These are phyloP conservation scores for Drosophila vallismaia DNA, from an alignment of 2,888 invertebrate genomes.

Conservation along the genomic window DNA sequence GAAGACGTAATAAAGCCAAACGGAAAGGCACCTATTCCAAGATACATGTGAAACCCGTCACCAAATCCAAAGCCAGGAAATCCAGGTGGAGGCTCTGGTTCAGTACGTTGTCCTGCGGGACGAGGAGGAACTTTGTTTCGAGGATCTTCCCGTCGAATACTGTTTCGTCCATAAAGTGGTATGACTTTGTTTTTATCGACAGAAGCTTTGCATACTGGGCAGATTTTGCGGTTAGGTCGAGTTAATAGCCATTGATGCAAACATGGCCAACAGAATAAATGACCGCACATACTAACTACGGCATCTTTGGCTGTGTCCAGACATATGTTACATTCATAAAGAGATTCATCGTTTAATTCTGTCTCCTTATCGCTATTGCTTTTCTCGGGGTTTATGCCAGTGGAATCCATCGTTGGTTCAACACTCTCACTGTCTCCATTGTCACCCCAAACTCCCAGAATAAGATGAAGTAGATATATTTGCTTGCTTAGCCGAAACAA, in stretches of 20 bases:
- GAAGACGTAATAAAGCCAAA: conserved; percentile 98
- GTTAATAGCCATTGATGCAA: conserved; percentile 94
- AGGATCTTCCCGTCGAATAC: conserved; percentile 95
- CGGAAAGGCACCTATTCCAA: conserved; percentile 99
- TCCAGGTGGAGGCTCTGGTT: conserved; percentile 92
- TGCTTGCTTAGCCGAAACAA: not conserved
- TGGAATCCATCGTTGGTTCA: not conserved
- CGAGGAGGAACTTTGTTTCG: conserved; percentile 93
- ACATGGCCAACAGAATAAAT: conserved; percentile 92
- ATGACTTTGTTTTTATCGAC: conserved; percentile 99
- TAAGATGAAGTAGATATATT: not conserved
- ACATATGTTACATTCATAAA: conserved; percentile 99
- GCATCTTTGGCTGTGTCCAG: conserved; percentile 98
- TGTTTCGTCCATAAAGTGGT: conserved; percentile 97
- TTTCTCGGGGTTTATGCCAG: not conserved
- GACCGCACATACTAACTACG: conserved; percentile 99
- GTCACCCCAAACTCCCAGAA: not conserved
- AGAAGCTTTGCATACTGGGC: conserved; percentile 99
- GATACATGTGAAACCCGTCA: conserved; percentile 98
- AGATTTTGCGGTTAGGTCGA: conserved; percentile 94
- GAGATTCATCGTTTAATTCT: conserved; percentile 91
- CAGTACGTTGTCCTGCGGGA: conserved; percentile 96
- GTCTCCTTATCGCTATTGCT: conserved; percentile 80
- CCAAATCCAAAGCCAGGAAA: conserved; percentile 95
- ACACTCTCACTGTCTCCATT: not conserved